These are phyloP conservation scores for Arenaria interpres DNA, from an alignment of 2,113 vertebrate genomes.

Conservation along the genomic window DNA sequence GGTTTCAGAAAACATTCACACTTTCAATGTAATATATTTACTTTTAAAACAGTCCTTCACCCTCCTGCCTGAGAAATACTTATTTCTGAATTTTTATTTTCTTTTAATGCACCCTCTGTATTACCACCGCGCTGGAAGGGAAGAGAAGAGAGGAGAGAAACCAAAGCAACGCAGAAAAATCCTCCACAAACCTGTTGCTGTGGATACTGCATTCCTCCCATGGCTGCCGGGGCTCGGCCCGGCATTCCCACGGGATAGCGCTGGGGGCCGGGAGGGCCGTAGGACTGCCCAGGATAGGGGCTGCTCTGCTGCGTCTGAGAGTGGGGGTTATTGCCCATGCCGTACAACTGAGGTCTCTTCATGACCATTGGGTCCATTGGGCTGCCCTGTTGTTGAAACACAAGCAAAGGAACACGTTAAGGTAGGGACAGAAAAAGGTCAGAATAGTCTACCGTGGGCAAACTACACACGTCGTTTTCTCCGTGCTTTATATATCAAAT, in stretches of 20 bases:
- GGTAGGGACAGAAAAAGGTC: background rate
- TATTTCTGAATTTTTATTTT: background rate
- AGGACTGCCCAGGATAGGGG: slow-evolving; percentile 88
- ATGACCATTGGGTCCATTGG: slow-evolving; percentile 96
- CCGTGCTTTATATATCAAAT: background rate
- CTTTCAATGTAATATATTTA: background rate
- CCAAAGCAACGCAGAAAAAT: background rate
- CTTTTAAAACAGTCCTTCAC: background rate
- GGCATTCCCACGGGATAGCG: slow-evolving; percentile 92
- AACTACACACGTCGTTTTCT: background rate
- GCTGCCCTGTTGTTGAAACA: slow-evolving; percentile 81
- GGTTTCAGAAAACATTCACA: background rate
- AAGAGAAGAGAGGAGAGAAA: background rate
- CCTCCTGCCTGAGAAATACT: background rate
- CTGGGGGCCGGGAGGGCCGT: slow-evolving; percentile 87
- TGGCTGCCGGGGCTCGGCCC: slow-evolving; percentile 85
- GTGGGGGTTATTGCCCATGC: slow-evolving; percentile 90
- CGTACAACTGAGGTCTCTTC: slow-evolving; percentile 95
- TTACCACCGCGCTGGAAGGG: background rate
- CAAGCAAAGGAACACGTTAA: background rate
- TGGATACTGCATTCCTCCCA: slow-evolving; percentile 91
- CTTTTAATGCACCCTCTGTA: background rate
- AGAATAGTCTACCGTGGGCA: accelerated
- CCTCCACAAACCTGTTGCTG: slow-evolving; percentile 90
- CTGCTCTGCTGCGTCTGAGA: slow-evolving; percentile 86